Evolutionary conservation across 1,140 invertebrate species (phyloP).

Genomic region (Macrocentrus cingulum): DNA sequence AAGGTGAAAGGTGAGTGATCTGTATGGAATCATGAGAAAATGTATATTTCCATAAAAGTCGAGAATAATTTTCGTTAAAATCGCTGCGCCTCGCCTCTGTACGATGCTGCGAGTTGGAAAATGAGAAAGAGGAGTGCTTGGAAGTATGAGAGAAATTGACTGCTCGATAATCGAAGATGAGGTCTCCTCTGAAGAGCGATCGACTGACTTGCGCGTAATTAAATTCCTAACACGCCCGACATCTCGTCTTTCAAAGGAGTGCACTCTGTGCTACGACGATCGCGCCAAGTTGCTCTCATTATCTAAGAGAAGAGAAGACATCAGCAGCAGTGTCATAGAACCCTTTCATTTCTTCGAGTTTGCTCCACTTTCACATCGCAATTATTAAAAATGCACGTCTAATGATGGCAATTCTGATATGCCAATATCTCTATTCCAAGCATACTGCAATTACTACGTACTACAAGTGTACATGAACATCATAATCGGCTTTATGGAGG

Average conservation of each 20-base stretch:
- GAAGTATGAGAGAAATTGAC: slow-evolving; percentile 24
- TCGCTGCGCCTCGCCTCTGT: not conserved
- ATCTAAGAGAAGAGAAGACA: not conserved
- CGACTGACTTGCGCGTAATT: slow-evolving; percentile 28
- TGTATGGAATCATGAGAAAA: too few relatives aligned
- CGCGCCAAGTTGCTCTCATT: slow-evolving; percentile 15
- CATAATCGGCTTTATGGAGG: too few relatives aligned
- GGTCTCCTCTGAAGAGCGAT: slow-evolving; percentile 21
- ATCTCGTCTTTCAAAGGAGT: slow-evolving; percentile 25
- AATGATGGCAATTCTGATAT: too few relatives aligned
- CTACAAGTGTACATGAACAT: too few relatives aligned
- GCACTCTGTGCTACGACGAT: slow-evolving; percentile 5
- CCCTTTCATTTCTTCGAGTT: slow-evolving; percentile 1
- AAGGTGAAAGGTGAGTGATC: slow-evolving; percentile 7
- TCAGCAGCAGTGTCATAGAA: not conserved
- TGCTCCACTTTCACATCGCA: too few relatives aligned
- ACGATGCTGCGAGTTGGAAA: not conserved
- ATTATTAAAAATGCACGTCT: too few relatives aligned
- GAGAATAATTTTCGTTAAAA: slow-evolving; percentile 2
- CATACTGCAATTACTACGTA: too few relatives aligned
- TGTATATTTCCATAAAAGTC: too few relatives aligned
- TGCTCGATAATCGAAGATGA: slow-evolving; percentile 31
- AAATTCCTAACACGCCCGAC: slow-evolving; percentile 30
- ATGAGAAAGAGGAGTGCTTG: slow-evolving; percentile 22
- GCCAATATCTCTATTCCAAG: too few relatives aligned